Base-by-base conservation (phyloP, 2,888 invertebrate genomes). In the Oasisia sp. region DNA sequence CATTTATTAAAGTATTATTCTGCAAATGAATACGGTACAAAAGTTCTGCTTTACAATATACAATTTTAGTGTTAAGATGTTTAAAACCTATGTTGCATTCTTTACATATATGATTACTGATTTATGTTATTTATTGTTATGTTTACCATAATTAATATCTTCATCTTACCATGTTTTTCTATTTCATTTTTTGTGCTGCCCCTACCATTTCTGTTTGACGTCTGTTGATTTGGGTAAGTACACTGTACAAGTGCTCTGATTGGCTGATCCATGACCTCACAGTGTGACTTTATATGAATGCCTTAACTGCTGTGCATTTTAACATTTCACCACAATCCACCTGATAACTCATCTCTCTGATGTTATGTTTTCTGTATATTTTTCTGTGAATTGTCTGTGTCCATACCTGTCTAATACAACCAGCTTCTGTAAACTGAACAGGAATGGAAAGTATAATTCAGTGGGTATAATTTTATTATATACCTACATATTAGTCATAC, bases 151-250 rank as follows among this genome's bases (percentile, higher is more conserved):
- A 74, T 74, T 74, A 56, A 56, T 56, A 74, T 74, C 27, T 74
- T 74, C 27, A 27, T 74, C 74, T 27, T 74, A 74, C n/a, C 74
- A 27, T n/a, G 74, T 74, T 74, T 74, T 90, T 90, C 3, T 32
- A 38, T 44, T 90, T 90, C 90, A 8, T 90, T 38, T 19, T 90
- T 32, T 38, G 14, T 32, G 90, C 32, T 90, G 44, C 32, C 19
- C 32, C 90, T 14, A 90, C 90, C 44, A 90, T 44, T 44, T 44
- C 32, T 90, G 90, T 90, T 90, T 90, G 32, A 27, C 90, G 32
- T 7, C 19, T 90, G 32, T 90, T 90, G 44, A 90, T 7, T 44
- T 90, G 12, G 32, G 90, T 90, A 74, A 74, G 74, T 74, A 27
- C 27, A 74, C 74, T 27, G 19, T 7, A 27, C 19, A 27, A 19